A percentile compares a stretch with the other conserved stretches of the same genome.
Evolutionary conservation across 2,888 invertebrate species (phyloP).

Genomic region (Micoletzkya japonica): DNA sequence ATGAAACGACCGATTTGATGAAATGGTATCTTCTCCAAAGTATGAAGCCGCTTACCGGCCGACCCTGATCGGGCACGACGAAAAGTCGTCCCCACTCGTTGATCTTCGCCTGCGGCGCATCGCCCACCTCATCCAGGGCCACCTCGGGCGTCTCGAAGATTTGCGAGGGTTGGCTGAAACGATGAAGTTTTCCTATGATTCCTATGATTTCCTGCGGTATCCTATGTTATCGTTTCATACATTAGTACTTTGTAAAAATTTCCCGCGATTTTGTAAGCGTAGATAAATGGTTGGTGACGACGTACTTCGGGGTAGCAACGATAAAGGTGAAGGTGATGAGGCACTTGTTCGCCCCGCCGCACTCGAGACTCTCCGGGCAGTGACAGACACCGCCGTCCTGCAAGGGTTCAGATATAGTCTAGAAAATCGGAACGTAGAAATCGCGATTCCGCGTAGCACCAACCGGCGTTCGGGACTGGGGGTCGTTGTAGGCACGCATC

Average conservation of each 20-base stretch:
- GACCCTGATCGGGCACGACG: not conserved
- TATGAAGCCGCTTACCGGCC: too few species aligned
- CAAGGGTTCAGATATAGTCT: not conserved
- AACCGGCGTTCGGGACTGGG: constrained; percentile 18
- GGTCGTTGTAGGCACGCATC: constrained; percentile 6
- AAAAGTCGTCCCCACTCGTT: constrained; percentile 20
- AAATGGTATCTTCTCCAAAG: not conserved
- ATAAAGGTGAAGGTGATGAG: constrained; percentile 24
- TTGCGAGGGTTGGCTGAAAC: constrained; percentile 10
- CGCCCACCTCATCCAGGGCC: constrained; percentile 10
- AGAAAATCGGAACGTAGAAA: not conserved
- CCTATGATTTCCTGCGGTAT: not conserved
- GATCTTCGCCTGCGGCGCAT: not conserved
- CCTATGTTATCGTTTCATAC: not conserved
- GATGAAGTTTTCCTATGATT: not conserved
- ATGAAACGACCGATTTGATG: too few species aligned
- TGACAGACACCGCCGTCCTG: constrained; percentile 22
- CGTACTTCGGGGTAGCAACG: constrained; percentile 24
- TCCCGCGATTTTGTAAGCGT: not conserved
- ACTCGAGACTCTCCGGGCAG: constrained; percentile 2
- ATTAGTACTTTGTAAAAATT: not conserved
- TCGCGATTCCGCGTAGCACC: not conserved
- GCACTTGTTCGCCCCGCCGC: constrained; percentile 10
- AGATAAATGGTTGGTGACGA: not conserved
- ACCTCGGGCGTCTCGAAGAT: constrained; percentile 21